Conservation (phyloP, 2,797 vertebrate genomes). For the Coluber constrictor region DNA sequence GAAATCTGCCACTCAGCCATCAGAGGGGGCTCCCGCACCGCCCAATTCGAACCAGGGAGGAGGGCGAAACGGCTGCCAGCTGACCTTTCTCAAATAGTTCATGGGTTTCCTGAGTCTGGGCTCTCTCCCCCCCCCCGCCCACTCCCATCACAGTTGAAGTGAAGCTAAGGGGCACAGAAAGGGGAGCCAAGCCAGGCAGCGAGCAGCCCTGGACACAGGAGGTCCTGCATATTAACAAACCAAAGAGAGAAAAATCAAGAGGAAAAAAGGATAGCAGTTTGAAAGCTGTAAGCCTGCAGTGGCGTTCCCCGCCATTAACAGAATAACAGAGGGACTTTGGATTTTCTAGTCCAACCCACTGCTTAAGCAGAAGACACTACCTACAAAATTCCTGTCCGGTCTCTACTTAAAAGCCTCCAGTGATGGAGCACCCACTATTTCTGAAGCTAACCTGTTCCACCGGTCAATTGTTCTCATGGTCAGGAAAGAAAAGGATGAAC, state of each 20-base stretch:
- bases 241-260: neutral
- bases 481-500: too few relatives aligned
- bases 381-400: too few relatives aligned
- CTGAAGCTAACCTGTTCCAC: too few relatives aligned
- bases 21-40: constrained; percentile 74
- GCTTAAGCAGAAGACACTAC: too few relatives aligned
- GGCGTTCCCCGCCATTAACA: neutral
- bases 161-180: constrained; percentile 70
- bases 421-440: too few relatives aligned
- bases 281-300: neutral
- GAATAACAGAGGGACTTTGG: too few relatives aligned
- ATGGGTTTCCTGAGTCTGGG: constrained; percentile 76
- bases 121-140: constrained; percentile 53
- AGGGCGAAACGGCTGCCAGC: constrained; percentile 63
- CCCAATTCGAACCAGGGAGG: constrained; percentile 40
- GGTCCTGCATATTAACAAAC: neutral
- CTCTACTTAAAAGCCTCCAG: too few relatives aligned
- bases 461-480: too few relatives aligned
- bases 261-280: neutral
- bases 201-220: constrained; percentile 45
- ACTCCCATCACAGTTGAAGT: constrained; percentile 59
- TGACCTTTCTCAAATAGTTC: constrained; percentile 79
- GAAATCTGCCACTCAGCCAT: constrained; percentile 47
- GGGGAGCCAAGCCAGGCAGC: constrained; percentile 65
- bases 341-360: too few relatives aligned